These are phyloP conservation scores for Hyposmocoma kahamanoa DNA, from an alignment of 1,140 invertebrate species.

Conservation along the genomic window DNA sequence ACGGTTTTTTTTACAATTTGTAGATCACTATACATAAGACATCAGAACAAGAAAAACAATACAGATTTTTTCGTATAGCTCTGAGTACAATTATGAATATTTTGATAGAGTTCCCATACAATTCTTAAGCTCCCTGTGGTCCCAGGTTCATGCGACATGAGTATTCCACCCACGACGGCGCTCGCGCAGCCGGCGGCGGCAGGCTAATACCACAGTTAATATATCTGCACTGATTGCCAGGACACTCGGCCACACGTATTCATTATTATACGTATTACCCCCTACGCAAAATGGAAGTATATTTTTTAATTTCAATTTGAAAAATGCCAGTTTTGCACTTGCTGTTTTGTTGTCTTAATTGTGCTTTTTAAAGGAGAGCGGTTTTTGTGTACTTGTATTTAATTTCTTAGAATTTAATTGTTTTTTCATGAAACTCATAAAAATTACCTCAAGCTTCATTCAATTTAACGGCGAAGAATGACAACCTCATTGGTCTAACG, in stretches of 20 bases:
- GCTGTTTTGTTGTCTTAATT: neutral
- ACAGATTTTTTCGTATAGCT: neutral
- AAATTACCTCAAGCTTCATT: no score
- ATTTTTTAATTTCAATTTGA: neutral
- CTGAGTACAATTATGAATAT: neutral
- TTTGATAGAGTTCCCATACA: neutral
- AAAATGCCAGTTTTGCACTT: neutral
- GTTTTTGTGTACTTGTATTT: neutral
- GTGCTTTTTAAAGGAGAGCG: neutral
- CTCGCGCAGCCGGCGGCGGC: neutral
- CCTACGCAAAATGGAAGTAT: neutral
- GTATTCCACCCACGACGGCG: neutral
- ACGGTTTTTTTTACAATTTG: neutral
- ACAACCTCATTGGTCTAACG: no score
- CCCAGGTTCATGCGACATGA: neutral
- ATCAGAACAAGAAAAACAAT: neutral
- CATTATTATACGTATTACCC: neutral
- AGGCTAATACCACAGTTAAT: conserved; percentile 3
- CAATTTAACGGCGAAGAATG: no score
- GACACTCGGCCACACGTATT: neutral
- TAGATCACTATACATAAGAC: neutral
- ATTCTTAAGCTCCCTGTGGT: neutral
- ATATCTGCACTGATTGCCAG: conserved; percentile 2
- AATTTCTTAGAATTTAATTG: no score
- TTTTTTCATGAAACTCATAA: no score